A percentile compares a stretch with the other conserved stretches of the same genome.
phyloP scores from a whole-genome alignment of 2,113 vertebrate genomes.

The Nycticorax nycticorax region DNA sequence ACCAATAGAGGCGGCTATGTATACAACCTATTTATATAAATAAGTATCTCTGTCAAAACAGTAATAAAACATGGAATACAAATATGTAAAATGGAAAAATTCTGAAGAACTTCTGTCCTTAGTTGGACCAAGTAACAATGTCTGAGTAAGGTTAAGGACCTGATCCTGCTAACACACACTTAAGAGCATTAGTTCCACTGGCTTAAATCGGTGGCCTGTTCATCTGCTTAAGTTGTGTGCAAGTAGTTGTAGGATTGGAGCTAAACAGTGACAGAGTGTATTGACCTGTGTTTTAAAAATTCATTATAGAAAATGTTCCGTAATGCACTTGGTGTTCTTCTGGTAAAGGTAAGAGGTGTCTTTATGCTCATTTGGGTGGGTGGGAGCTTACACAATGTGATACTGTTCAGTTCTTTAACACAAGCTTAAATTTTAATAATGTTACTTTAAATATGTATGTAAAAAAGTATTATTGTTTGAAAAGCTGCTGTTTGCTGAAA shows the following conservation, averaged over 20 bases:
- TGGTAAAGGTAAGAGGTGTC: slow-evolving; percentile 58
- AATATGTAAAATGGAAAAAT: not conserved
- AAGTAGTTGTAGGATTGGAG: not conserved
- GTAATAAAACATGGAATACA: not conserved
- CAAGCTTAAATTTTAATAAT: slow-evolving; percentile 66
- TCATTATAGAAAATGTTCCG: slow-evolving; percentile 63
- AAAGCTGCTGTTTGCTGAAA: slow-evolving; percentile 76
- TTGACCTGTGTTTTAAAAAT: slow-evolving; percentile 40
- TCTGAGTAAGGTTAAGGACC: not conserved
- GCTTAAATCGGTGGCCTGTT: not conserved
- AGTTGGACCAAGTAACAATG: not conserved
- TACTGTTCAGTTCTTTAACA: slow-evolving; percentile 68
- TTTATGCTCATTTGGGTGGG: slow-evolving; percentile 43
- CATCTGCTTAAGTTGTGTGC: not conserved
- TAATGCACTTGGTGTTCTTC: slow-evolving; percentile 74
- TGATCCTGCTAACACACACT: not conserved
- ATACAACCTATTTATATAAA: slow-evolving; percentile 75
- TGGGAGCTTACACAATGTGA: slow-evolving; percentile 55
- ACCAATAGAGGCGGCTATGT: slow-evolving; percentile 63
- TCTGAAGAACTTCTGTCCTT: not conserved
- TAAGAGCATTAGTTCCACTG: not conserved
- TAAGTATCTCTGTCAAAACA: slow-evolving; percentile 66
- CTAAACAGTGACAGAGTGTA: not conserved
- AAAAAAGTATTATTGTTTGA: slow-evolving; percentile 75
- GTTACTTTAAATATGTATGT: slow-evolving; percentile 72